A percentile compares a stretch with the other conserved stretches of the same genome.
Evolutionary conservation across 2,888 invertebrate genomes (phyloP).

Genomic region (Drymonia ruficornis): DNA sequence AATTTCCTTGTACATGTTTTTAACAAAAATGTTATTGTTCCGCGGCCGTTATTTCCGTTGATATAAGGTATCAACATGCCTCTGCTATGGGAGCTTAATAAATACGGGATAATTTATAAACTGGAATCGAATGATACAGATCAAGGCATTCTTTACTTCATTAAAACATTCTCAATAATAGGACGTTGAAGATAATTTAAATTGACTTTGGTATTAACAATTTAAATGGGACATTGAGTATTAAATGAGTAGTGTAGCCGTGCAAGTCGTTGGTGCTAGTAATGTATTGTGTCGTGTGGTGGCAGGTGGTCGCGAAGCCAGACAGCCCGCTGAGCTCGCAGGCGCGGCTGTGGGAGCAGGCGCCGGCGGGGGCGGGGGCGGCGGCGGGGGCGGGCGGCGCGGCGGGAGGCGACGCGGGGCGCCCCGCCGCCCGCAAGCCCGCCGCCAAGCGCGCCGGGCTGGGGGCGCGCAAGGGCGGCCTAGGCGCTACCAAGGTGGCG

Average conservation of each 20-base stretch:
- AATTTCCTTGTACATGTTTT: not conserved
- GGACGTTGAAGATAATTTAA: no score
- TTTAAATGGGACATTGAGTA: no score
- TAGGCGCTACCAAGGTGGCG: slow-evolving; percentile 97
- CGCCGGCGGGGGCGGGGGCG: slow-evolving; percentile 56
- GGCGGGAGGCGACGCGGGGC: slow-evolving; percentile 66
- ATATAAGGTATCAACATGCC: no score
- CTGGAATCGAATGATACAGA: no score
- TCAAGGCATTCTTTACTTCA: no score
- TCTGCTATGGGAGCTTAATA: no score
- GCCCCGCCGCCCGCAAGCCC: slow-evolving; percentile 37
- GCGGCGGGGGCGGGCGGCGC: slow-evolving; percentile 37
- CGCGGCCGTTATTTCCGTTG: no score
- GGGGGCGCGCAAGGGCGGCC: slow-evolving; percentile 93
- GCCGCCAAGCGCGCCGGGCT: slow-evolving; percentile 76
- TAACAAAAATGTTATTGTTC: not conserved
- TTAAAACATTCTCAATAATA: no score
- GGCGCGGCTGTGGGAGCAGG: slow-evolving; percentile 71
- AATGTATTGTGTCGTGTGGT: not conserved
- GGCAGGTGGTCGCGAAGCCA: slow-evolving; percentile 16
- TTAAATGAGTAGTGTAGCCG: no score
- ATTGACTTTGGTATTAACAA: no score
- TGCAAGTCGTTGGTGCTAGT: no score
- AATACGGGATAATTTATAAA: no score
- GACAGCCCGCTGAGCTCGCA: slow-evolving; percentile 59